phyloP scores from a whole-genome alignment of 2,113 vertebrate genomes.

The Pelmatolapia mariae region DNA sequence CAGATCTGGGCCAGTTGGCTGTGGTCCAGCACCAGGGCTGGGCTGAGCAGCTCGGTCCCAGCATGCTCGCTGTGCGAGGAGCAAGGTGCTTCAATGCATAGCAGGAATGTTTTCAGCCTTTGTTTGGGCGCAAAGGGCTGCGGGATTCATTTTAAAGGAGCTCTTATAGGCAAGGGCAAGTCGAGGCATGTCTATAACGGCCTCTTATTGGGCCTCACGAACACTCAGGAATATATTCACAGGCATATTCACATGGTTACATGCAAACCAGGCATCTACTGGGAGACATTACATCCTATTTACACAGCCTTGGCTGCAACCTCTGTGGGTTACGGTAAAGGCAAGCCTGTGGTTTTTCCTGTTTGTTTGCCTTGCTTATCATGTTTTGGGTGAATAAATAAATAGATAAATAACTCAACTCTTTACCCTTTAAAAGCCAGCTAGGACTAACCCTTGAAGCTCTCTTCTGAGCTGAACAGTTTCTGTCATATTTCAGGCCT shows the following conservation, averaged over 20 bases:
- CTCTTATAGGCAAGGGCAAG: slow-evolving; percentile 19
- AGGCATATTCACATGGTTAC: not conserved
- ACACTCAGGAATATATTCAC: not conserved
- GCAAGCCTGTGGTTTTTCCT: not conserved
- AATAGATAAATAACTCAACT: not conserved
- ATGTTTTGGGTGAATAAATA: not conserved
- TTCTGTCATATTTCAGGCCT: not conserved
- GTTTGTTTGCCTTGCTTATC: not conserved
- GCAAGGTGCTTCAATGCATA: slow-evolving; percentile 62
- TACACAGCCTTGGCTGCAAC: not conserved
- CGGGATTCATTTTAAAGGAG: slow-evolving; percentile 21
- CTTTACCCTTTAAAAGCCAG: not conserved
- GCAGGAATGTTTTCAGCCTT: slow-evolving; percentile 62
- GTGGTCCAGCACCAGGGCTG: slow-evolving; percentile 29
- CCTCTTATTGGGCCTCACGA: not conserved
- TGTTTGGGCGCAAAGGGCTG: slow-evolving; percentile 27
- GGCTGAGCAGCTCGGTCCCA: slow-evolving; percentile 33
- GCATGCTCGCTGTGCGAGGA: slow-evolving; percentile 25
- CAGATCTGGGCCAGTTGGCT: slow-evolving; percentile 41
- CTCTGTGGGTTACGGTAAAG: not conserved
- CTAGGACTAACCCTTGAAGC: not conserved
- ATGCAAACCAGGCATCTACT: not conserved
- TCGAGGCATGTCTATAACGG: slow-evolving; percentile 30
- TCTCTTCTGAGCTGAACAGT: not conserved
- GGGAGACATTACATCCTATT: not conserved